Evolutionary conservation across 92 coral and sea anemone species (phyloP).

Genomic region (Paramuricea clavata): DNA sequence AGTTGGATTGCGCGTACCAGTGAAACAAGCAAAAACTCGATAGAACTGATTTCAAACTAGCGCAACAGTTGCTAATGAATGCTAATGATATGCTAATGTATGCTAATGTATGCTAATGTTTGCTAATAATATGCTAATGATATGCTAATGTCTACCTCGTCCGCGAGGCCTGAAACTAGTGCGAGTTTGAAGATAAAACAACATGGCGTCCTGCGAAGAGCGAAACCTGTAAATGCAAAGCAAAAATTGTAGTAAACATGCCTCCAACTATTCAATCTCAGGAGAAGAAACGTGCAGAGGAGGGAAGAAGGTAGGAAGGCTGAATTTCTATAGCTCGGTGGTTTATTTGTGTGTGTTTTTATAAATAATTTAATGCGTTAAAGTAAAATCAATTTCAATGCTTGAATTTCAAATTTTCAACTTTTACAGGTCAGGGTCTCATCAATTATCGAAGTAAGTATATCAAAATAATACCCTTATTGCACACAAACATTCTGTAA

Average conservation of each 20-base stretch:
- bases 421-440: conserved; percentile 24
- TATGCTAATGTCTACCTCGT: too few relatives aligned
- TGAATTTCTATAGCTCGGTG: background rate
- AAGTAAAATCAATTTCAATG: background rate
- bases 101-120: too few relatives aligned
- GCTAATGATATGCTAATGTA: too few relatives aligned
- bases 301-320: conserved; percentile 47
- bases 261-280: conserved; percentile 89
- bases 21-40: too few relatives aligned
- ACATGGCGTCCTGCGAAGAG: background rate
- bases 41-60: too few relatives aligned
- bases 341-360: background rate
- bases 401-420: background rate
- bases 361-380: too few relatives aligned
- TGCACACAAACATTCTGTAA: too few relatives aligned
- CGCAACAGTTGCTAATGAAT: too few relatives aligned
- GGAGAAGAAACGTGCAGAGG: conserved; percentile 76
- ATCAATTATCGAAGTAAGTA: conserved; percentile 37
- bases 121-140: too few relatives aligned
- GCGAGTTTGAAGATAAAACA: background rate
- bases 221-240: background rate
- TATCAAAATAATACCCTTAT: too few relatives aligned
- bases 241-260: conserved; percentile 51
- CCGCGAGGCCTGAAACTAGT: background rate
- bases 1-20: too few relatives aligned